Conservation (phyloP, 1,140 invertebrate genomes). For the Campoletis sonorensis region DNA sequence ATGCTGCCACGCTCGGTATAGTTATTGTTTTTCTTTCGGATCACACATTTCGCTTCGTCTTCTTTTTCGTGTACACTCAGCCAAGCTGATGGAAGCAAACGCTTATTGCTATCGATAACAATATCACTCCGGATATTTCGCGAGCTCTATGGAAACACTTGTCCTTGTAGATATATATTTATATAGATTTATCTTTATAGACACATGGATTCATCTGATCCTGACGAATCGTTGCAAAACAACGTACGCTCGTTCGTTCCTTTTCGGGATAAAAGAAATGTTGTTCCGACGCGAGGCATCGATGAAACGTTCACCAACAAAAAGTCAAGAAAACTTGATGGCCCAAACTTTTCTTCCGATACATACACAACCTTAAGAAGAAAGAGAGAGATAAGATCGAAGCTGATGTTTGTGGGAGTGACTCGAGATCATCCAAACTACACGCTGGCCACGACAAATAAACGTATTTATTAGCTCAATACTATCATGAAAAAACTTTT, state of each 20-base stretch:
- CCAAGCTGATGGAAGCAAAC: slow-evolving; percentile 20
- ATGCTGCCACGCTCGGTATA: slow-evolving; percentile 21
- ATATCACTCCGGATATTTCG: slow-evolving; percentile 41
- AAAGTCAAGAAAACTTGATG: background rate
- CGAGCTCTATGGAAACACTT: slow-evolving; percentile 24
- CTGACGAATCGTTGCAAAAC: slow-evolving; percentile 61
- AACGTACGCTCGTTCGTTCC: slow-evolving; percentile 21
- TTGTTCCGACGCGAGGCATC: slow-evolving; percentile 38
- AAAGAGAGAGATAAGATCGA: background rate
- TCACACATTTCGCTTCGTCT: slow-evolving; percentile 23
- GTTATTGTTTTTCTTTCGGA: slow-evolving; percentile 41
- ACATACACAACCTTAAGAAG: background rate
- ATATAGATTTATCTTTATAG: slow-evolving; percentile 7
- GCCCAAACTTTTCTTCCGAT: slow-evolving; percentile 44
- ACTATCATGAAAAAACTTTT: slow-evolving; percentile 41
- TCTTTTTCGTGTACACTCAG: background rate
- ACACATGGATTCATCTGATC: slow-evolving; percentile 45
- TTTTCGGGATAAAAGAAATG: slow-evolving; percentile 46
- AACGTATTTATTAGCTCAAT: slow-evolving; percentile 70
- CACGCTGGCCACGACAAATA: slow-evolving; percentile 60
- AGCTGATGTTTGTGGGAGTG: background rate
- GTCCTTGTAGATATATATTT: background rate
- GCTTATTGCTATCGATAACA: slow-evolving; percentile 46
- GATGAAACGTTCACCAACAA: background rate
- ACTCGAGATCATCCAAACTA: slow-evolving; percentile 24